Conservation (phyloP, 2,888 invertebrate species). For the Hipparchia sbordonii region DNA sequence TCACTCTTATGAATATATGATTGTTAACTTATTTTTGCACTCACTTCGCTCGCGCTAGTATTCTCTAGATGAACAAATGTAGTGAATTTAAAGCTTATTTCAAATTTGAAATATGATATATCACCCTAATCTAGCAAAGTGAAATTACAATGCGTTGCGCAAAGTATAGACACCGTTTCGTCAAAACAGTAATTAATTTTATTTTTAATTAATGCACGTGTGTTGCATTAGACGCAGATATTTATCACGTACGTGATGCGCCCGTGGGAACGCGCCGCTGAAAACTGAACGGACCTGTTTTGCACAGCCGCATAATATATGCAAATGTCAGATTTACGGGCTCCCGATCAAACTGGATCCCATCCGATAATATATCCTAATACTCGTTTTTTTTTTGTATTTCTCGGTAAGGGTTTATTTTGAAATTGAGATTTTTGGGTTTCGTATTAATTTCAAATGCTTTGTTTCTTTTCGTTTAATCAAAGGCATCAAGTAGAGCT, state of each 20-base stretch:
- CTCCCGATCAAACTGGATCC: conserved; percentile 52
- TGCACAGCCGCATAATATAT: conserved; percentile 57
- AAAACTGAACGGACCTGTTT: conserved; percentile 68
- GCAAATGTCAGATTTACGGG: conserved; percentile 60
- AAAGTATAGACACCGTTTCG: conserved; percentile 6
- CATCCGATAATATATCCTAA: conserved; percentile 43
- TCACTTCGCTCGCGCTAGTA: too few species aligned
- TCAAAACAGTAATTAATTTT: conserved; percentile 25
- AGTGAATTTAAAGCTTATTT: too few species aligned
- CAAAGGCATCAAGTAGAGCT: too few species aligned
- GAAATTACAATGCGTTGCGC: conserved; percentile 2
- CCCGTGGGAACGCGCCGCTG: conserved; percentile 52
- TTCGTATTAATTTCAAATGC: not conserved
- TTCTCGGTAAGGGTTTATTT: conserved; percentile 11
- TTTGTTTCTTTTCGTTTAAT: too few species aligned
- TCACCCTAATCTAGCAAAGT: conserved; percentile 1
- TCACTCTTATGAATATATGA: too few species aligned
- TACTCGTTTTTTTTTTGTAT: conserved; percentile 31
- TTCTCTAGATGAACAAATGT: too few species aligned
- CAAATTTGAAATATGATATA: not conserved
- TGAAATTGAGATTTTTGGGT: conserved; percentile 13
- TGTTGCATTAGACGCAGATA: conserved; percentile 34
- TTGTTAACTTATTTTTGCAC: too few species aligned
- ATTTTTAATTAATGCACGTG: conserved; percentile 31
- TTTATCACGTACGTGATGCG: conserved; percentile 36